A percentile compares a stretch with the other conserved stretches of the same genome.
phyloP scores from a whole-genome alignment of 1,140 invertebrate species.

The Aplysia californica region DNA sequence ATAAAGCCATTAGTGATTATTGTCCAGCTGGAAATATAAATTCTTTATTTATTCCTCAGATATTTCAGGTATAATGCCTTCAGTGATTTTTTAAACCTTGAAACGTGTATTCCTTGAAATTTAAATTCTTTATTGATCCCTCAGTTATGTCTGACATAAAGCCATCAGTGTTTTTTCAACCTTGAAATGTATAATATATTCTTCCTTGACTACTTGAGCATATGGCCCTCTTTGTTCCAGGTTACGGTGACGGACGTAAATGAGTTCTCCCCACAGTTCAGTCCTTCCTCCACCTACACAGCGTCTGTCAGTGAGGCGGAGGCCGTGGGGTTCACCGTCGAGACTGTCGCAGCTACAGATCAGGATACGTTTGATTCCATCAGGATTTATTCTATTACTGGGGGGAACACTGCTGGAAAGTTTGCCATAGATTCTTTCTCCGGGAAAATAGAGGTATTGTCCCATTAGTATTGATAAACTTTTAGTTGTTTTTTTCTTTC shows the following conservation, averaged over 20 bases:
- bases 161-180: too few relatives aligned
- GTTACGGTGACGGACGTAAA: constrained; percentile 49
- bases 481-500: neutral
- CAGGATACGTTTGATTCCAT: constrained; percentile 36
- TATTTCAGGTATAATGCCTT: too few relatives aligned
- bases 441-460: constrained; percentile 34
- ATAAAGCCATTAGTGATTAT: too few relatives aligned
- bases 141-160: too few relatives aligned
- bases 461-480: neutral
- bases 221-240: constrained; percentile 29
- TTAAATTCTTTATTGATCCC: too few relatives aligned
- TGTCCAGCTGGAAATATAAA: too few relatives aligned
- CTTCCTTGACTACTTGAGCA: too few relatives aligned
- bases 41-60: too few relatives aligned
- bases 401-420: constrained; percentile 26
- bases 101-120: too few relatives aligned
- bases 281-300: constrained; percentile 39
- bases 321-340: constrained; percentile 36
- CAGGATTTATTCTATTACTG: constrained; percentile 30
- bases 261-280: constrained; percentile 52
- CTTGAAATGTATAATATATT: too few relatives aligned
- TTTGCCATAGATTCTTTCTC: constrained; percentile 40
- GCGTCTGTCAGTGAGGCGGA: constrained; percentile 30
- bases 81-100: too few relatives aligned
- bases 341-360: constrained; percentile 37